These are phyloP conservation scores for Apis florea DNA, from an alignment of 1,140 invertebrate genomes.

Conservation along the genomic window DNA sequence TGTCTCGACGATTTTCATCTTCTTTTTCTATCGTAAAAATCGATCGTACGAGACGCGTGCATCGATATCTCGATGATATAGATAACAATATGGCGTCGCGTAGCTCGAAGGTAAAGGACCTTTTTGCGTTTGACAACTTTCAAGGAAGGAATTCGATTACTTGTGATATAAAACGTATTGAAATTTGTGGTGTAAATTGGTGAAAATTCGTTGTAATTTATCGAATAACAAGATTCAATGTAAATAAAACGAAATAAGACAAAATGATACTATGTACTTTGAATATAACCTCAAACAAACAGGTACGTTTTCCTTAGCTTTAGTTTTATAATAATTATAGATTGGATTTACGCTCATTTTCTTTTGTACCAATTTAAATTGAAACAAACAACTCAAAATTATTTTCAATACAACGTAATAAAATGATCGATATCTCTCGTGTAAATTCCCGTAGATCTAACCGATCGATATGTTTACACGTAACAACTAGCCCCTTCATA, in stretches of 20 bases:
- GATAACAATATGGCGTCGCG: background rate
- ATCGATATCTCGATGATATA: background rate
- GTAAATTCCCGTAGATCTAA: background rate
- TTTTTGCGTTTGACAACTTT: background rate
- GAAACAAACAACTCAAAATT: no score
- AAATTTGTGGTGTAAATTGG: no score
- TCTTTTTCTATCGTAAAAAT: background rate
- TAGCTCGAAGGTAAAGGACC: constrained; percentile 14
- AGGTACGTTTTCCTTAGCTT: no score
- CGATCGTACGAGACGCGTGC: background rate
- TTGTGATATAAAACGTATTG: no score
- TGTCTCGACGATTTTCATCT: background rate
- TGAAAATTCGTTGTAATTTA: background rate
- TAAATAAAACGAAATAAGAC: background rate
- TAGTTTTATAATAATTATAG: no score
- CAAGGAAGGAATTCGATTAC: background rate
- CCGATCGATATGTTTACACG: background rate
- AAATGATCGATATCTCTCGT: background rate
- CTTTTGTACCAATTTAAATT: no score
- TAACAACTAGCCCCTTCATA: background rate
- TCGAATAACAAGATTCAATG: background rate
- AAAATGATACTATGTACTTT: no score
- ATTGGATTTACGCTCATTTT: no score
- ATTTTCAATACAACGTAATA: background rate
- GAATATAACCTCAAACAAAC: no score